These are phyloP conservation scores for Stegostoma tigrinum DNA, from an alignment of 2,113 vertebrate species.

Conservation along the genomic window DNA sequence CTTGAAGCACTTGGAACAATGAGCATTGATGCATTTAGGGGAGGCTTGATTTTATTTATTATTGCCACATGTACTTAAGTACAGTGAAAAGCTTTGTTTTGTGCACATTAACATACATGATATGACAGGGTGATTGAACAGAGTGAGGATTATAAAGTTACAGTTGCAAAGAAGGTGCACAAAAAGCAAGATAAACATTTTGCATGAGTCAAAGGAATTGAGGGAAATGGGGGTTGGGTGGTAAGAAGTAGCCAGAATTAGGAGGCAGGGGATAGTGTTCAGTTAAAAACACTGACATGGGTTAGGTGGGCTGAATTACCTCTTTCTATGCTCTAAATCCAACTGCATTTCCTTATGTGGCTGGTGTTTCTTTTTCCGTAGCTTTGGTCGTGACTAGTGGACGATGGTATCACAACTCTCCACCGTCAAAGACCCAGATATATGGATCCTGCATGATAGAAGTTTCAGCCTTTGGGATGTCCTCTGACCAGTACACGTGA, in stretches of 20 bases:
- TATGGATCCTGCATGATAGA: not conserved
- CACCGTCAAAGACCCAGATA: not conserved
- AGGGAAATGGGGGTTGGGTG: not conserved
- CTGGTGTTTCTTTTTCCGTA: not conserved
- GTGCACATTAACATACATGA: no score
- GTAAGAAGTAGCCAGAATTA: not conserved
- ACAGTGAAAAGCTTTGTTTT: no score
- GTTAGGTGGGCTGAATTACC: not conserved
- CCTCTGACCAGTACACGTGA: not conserved
- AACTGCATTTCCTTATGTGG: not conserved
- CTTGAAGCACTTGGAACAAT: not conserved
- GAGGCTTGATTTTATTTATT: not conserved
- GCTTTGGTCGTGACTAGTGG: not conserved
- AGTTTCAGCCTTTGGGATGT: not conserved
- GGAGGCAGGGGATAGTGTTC: not conserved
- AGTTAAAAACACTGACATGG: not conserved
- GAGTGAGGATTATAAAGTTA: no score
- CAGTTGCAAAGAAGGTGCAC: no score
- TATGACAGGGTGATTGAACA: no score
- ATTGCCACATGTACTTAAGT: no score
- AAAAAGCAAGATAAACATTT: no score
- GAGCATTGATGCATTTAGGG: not conserved
- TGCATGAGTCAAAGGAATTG: not conserved
- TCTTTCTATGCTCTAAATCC: not conserved
- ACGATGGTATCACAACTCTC: not conserved